Percentiles rank a stretch among this genome's conserved stretches.
These are phyloP conservation scores for Oceanodroma tethys DNA, from an alignment of 2,113 vertebrate species.

Conservation along the genomic window DNA sequence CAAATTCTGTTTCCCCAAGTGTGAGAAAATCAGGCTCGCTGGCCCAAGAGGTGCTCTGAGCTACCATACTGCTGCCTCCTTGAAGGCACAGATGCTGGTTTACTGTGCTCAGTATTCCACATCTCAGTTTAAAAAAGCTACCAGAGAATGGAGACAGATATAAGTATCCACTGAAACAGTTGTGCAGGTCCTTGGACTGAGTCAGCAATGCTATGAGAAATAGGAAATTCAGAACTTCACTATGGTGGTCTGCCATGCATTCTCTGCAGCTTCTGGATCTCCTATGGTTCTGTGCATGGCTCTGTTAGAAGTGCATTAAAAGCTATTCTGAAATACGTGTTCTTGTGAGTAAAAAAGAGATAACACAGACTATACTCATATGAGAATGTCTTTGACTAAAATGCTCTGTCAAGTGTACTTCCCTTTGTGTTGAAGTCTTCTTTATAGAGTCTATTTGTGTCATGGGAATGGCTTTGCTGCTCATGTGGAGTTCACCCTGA, in stretches of 20 bases:
- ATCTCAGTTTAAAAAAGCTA: background rate
- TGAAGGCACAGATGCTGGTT: background rate
- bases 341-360: background rate
- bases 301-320: background rate
- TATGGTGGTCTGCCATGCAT: background rate
- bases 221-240: background rate
- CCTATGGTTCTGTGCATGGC: background rate
- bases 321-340: background rate
- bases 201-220: background rate
- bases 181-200: background rate
- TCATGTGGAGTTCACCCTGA: background rate
- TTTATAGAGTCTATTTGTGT: background rate
- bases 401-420: background rate
- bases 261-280: background rate
- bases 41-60: background rate
- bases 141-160: background rate
- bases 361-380: accelerated
- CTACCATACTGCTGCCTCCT: background rate
- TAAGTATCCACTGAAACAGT: background rate
- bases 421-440: background rate
- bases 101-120: background rate
- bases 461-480: background rate
- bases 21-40: background rate
- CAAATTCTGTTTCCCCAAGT: background rate
- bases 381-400: background rate